Evolutionary conservation across 1,140 invertebrate genomes (phyloP), one percentile per base, ranked within the genome.

Genomic region (Drosophila leontia): DNA sequence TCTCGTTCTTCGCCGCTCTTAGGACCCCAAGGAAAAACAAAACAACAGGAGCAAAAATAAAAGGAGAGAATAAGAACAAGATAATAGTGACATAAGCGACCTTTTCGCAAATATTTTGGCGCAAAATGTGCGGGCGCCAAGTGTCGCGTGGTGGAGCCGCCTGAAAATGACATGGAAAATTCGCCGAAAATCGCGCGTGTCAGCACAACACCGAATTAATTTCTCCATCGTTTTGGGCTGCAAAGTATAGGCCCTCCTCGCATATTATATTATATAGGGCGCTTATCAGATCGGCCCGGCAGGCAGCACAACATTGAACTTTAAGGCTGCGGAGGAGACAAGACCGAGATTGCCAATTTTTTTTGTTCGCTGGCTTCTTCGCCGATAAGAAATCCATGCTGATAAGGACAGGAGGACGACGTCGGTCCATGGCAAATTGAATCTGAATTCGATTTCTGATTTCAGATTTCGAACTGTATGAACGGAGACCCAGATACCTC

Each of bases 121-220:
- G 84, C 83, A 77, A 87, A 88, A 88, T 82, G 76, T 59, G 65
- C 45, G 53, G 74, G 62, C 70, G 61, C 67, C 61, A 53, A 72
- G 55, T 72, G 67, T 47, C 35, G 62, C 59, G 67, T 72, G 65
- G 58, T 59, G 57, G 35, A 50, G 64, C 48, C 84, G 81, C 75
- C 67, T 70, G 79, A 90, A 86, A 86, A 92, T 92, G 91, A 90
- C 91, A 90, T 92, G 91, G 91, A 92, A 92, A 92, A 92, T 84
- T 68, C 87, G 91, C 59, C 75, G 87, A 82, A 92, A 91, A 91
- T 90, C 67, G 80, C 71, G 85, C 74, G 83, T 77, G 78, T 57
- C 62, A 81, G 75, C 75, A 78, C 61, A 58, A 34, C 58, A 67
- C 29, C 32, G 34, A 55, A 26, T 58, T 57, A 69, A 67, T 72